These are phyloP conservation scores for Puffinus mauretanicus DNA, from an alignment of 2,113 vertebrate genomes.

Conservation along the genomic window DNA sequence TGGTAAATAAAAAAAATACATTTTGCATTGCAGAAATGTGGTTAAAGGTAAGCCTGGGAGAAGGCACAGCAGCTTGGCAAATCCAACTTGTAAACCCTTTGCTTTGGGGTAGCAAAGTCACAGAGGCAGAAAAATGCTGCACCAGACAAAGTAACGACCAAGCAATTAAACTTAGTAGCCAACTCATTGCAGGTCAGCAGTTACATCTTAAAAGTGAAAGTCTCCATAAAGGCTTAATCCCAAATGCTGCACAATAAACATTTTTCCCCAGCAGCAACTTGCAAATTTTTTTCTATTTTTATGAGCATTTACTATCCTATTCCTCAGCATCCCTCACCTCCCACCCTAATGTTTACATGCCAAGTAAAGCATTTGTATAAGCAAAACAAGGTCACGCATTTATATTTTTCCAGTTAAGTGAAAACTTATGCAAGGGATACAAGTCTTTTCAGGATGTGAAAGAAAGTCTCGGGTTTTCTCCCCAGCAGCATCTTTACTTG, in stretches of 20 bases:
- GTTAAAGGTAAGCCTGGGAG: neutral
- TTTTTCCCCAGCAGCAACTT: neutral
- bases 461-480: neutral
- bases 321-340: slow-evolving; percentile 22
- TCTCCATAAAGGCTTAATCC: neutral
- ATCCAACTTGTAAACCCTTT: neutral
- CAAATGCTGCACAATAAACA: neutral
- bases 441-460: neutral
- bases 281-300: neutral
- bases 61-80: neutral
- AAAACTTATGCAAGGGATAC: neutral
- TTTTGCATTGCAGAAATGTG: neutral
- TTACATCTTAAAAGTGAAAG: neutral
- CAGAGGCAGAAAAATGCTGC: neutral
- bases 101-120: neutral
- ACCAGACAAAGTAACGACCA: neutral
- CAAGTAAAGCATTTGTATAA: neutral
- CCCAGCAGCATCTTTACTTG: neutral
- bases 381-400: slow-evolving; percentile 47
- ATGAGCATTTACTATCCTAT: neutral
- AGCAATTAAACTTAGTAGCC: neutral
- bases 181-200: neutral
- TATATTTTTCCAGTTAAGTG: neutral
- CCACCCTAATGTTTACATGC: slow-evolving; percentile 35
- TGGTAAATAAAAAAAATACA: neutral